Base-by-base conservation (phyloP, 2,797 vertebrate species). In the Microctenopoma stevenorrisi region DNA sequence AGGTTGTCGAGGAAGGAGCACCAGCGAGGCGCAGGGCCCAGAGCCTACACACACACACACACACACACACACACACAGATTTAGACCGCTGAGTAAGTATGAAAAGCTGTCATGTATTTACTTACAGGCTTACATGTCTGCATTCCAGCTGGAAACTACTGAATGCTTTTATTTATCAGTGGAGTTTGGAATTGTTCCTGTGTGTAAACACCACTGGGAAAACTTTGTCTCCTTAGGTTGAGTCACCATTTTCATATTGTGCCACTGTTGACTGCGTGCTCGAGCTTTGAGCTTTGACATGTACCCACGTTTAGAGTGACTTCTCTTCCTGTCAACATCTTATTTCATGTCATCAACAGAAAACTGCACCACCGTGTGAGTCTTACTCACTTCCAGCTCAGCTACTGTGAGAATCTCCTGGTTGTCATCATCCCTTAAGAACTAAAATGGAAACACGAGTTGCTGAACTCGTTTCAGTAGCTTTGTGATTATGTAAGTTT, bases 1-100 rank as follows among this genome's bases (percentile, higher is more conserved):
- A 99, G 88, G 89, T 94, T 99, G 89, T 99, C 98, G 33, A 99
- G 91, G 93, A 99, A 99, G 16, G 97, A 98, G 78, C 98, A 99
- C 97, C 98, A 99, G 7, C 94, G 94, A 10, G 98, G 98, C 9
- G 97, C 98, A 18, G 97, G 96, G 25, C 98, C 98, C 66, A 99
- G 85, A 65, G 97, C 95, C 98, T 99, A 77, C 12, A 52, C n/a
- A n/a, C 18, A 76, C 47, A 59, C 7, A 53, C 3, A 64, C 46
- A 64, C 53, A 82, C 51, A 76, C 22, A 62, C 47, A 57, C 40
- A 33, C 12, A 77, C 51, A 76, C 22, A 72, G 7, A 65, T 78
- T 75, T 78, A 75, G 66, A 67, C 43, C 64, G 55, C 8, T 43
- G 67, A 71, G 47, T 65, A 64, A 57, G 28, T 47, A 49, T 0